Percentiles rank a stretch among this genome's conserved stretches.
Evolutionary conservation across 2,797 vertebrate species (phyloP).

Genomic region (Muraenolepis orangiensis): DNA sequence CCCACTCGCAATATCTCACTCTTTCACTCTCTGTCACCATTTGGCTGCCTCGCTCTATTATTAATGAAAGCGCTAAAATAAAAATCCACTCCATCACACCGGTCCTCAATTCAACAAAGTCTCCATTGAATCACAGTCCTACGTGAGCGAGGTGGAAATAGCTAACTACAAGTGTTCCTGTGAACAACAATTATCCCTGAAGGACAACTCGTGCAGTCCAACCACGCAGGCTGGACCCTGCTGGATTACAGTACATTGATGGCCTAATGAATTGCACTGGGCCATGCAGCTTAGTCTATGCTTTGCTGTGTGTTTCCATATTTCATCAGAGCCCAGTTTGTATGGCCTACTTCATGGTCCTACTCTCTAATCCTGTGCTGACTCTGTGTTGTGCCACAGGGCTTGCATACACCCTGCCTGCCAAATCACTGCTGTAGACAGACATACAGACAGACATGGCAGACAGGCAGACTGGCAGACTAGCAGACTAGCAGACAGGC

Average conservation of each 20-base stretch:
- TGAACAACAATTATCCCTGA: constrained; percentile 35
- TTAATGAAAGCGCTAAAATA: background rate
- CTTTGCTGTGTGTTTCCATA: constrained; percentile 52
- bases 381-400: constrained; percentile 18
- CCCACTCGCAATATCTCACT: background rate
- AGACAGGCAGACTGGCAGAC: background rate
- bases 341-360: constrained; percentile 66
- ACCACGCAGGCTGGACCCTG: background rate
- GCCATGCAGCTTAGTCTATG: constrained; percentile 34
- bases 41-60: background rate
- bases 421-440: constrained; percentile 50
- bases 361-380: constrained; percentile 59
- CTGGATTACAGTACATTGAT: constrained; percentile 54
- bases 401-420: constrained; percentile 38
- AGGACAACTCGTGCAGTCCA: constrained; percentile 42
- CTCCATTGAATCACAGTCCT: background rate
- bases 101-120: background rate
- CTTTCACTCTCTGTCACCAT: background rate
- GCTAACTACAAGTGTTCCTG: constrained; percentile 48
- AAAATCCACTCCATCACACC: background rate
- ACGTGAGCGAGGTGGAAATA: constrained; percentile 25
- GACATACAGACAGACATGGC: constrained; percentile 7
- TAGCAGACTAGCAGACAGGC: background rate
- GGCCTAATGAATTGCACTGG: constrained; percentile 53
- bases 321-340: constrained; percentile 41